Conservation (phyloP, 1,140 invertebrate species). For the Kradibia gibbosae region DNA sequence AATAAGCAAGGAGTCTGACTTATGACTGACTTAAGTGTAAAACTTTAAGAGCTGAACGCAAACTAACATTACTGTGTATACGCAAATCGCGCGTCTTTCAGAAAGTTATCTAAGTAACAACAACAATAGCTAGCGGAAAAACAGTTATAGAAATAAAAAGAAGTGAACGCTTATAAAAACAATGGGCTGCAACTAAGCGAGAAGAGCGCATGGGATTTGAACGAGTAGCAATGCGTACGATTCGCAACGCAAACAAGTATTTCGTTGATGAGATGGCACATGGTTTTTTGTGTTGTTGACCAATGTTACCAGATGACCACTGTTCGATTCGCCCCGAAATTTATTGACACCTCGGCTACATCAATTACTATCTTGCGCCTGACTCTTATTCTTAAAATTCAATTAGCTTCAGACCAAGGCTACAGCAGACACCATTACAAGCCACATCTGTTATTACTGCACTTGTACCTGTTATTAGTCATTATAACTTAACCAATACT, state of each 20-base stretch:
- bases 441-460: too few relatives aligned
- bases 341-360: too few relatives aligned
- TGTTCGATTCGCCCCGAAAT: background rate
- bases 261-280: slow-evolving; percentile 21
- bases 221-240: slow-evolving; percentile 31
- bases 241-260: background rate
- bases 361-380: too few relatives aligned
- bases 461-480: too few relatives aligned
- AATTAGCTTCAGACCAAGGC: too few relatives aligned
- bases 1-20: background rate
- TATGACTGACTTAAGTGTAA: slow-evolving; percentile 5
- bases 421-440: too few relatives aligned
- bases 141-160: slow-evolving; percentile 38
- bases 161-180: slow-evolving; percentile 4
- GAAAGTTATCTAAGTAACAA: slow-evolving; percentile 13
- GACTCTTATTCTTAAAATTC: too few relatives aligned
- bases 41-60: background rate
- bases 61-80: background rate
- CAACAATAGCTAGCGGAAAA: slow-evolving; percentile 11
- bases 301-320: background rate
- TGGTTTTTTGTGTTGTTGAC: background rate
- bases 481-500: too few relatives aligned
- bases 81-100: slow-evolving; percentile 8
- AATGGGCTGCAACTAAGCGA: slow-evolving; percentile 13
- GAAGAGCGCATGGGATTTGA: slow-evolving; percentile 19